phyloP scores from a whole-genome alignment of 2,113 vertebrate species.

The Rhinogobius similis region DNA sequence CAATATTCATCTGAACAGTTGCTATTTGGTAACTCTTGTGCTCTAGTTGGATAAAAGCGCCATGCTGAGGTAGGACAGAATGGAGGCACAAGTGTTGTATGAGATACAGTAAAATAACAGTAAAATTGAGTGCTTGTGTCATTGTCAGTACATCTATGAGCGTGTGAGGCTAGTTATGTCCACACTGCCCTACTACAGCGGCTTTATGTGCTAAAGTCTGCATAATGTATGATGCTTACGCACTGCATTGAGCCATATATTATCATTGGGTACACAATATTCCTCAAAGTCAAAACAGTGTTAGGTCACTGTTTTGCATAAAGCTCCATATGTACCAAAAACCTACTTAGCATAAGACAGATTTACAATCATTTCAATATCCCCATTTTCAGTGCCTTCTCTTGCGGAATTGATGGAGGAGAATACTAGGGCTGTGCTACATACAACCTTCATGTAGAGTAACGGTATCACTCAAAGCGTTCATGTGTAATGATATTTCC shows the following conservation, averaged over 20 bases:
- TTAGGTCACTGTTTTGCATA: slow-evolving; percentile 44
- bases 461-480: slow-evolving; percentile 54
- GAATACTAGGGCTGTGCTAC: slow-evolving; percentile 18
- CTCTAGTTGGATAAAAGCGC: slow-evolving; percentile 67
- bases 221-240: slow-evolving; percentile 69
- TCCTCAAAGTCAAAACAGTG: slow-evolving; percentile 40
- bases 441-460: slow-evolving; percentile 45
- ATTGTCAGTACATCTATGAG: slow-evolving; percentile 29
- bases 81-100: slow-evolving; percentile 39
- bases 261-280: slow-evolving; percentile 56
- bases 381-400: slow-evolving; percentile 23
- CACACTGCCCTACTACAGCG: slow-evolving; percentile 47
- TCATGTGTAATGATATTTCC: slow-evolving; percentile 53
- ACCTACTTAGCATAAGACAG: slow-evolving; percentile 15
- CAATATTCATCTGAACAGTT: slow-evolving; percentile 79
- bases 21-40: slow-evolving; percentile 76
- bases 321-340: slow-evolving; percentile 20
- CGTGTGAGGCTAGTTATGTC: slow-evolving; percentile 45
- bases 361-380: slow-evolving; percentile 27
- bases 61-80: slow-evolving; percentile 57
- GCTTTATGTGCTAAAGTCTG: slow-evolving; percentile 53
- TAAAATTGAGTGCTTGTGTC: slow-evolving; percentile 21
- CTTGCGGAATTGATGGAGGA: slow-evolving; percentile 10
- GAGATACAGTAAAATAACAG: slow-evolving; percentile 40
- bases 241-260: slow-evolving; percentile 44